Base-by-base conservation (phyloP, 1,140 invertebrate species). In the Hylyphantes graminicola region DNA sequence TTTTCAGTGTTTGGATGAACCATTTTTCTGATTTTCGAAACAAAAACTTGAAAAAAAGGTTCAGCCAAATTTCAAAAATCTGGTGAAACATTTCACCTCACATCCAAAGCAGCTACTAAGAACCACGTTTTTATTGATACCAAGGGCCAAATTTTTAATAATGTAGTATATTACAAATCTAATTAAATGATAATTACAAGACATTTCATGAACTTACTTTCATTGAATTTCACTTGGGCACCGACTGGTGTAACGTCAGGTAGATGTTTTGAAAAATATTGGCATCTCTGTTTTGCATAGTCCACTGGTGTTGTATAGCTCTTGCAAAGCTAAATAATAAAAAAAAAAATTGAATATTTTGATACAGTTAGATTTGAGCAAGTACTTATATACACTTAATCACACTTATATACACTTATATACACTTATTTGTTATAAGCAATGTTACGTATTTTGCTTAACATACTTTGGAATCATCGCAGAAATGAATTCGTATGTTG, bases 211-310 rank as follows among this genome's bases (percentile, higher is more conserved):
- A n/a, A 64, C 81, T 85, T 77, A 85, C 82, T 85, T 61, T 85
- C 82, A 19, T 85, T 85, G 61, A 76, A 77, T 77, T 76, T 64
- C 7, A 85, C 73, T 68, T 77, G 78, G 5, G 91, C 89, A 13
- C 92, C 93, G 61, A 91, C 90, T 0, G 90, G 87, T 86, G 94
- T 94, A 48, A 95, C 88, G 65, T 92, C 90, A 2, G 91, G 89
- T 57, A 94, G 85, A 13, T 90, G 87, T 73, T 91, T 89, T 57
- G 92, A 92, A 88, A 93, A 94, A 75, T 92, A 90, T 17, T 88
- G 87, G 86, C 94, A 95, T 86, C 92, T 93, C 7, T 90, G 87
- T 0, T 92, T 90, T 0, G 94, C 94, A 87, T 92, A 92, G 80
- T 93, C 92, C 7, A 85, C 89, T 0, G 90, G 89, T 17, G 87